A percentile compares a stretch with the other conserved stretches of the same genome.
phyloP scores from a whole-genome alignment of 64 coral and sea anemone genomes.

The Montipora efflorescens region DNA sequence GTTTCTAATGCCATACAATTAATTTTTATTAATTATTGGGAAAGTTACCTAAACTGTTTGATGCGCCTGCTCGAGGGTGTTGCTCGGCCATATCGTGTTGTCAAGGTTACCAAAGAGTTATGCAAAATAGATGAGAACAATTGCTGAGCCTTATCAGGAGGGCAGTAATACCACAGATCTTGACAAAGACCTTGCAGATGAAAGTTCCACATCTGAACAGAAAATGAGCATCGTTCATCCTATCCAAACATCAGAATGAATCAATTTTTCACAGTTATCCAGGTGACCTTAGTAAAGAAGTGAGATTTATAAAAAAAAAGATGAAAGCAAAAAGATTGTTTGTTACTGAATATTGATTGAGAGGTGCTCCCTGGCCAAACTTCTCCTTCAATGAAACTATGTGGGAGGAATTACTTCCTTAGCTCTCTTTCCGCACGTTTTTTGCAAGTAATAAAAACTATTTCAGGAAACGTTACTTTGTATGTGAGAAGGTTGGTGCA shows the following conservation, averaged over 20 bases:
- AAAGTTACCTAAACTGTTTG: constrained; percentile 84
- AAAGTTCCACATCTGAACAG: constrained; percentile 99
- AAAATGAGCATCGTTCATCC: constrained; percentile 97
- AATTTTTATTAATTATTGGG: too few species aligned
- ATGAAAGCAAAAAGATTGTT: too few species aligned
- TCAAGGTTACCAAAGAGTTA: constrained; percentile 75
- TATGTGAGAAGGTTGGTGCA: not conserved
- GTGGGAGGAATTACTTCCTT: too few species aligned
- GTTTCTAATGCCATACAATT: too few species aligned
- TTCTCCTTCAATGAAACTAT: too few species aligned
- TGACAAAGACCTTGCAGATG: constrained; percentile 84
- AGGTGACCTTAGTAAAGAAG: too few species aligned
- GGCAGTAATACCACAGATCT: constrained; percentile 84
- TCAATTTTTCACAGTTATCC: too few species aligned
- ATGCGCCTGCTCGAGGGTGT: constrained; percentile 72
- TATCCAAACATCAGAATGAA: constrained; percentile 11
- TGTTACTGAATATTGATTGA: too few species aligned
- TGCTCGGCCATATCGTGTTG: constrained; percentile 70
- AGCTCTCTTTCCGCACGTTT: too few species aligned
- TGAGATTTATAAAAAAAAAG: too few species aligned
- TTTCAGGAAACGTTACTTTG: not conserved
- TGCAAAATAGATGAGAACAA: constrained; percentile 84
- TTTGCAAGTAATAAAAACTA: not conserved
- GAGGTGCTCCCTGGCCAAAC: too few species aligned
- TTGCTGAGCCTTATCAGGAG: constrained; percentile 79